phyloP scores from a whole-genome alignment of 2,113 vertebrate species.

The Protobothrops mucrosquamatus region DNA sequence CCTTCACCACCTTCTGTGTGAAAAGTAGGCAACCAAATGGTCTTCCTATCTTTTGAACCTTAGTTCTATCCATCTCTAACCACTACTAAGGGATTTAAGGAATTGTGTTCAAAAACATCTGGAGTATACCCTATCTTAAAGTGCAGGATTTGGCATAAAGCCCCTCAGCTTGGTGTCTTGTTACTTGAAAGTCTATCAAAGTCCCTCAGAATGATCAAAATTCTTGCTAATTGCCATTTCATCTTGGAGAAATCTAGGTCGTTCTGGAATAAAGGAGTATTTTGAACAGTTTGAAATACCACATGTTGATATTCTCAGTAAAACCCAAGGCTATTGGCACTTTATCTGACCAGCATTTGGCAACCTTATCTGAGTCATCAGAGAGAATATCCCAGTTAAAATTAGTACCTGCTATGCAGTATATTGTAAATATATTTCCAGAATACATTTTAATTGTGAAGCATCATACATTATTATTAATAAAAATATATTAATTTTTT shows the following conservation, averaged over 20 bases:
- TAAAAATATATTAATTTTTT: background rate
- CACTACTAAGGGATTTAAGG: background rate
- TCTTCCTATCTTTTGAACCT: background rate
- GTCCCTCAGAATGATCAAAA: background rate
- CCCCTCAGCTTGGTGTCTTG: background rate
- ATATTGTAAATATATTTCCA: background rate
- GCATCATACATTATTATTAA: background rate
- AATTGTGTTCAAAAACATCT: background rate
- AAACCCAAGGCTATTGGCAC: background rate
- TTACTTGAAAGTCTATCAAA: background rate
- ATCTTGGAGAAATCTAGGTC: background rate
- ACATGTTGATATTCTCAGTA: background rate
- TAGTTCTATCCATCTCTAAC: background rate
- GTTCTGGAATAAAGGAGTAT: background rate
- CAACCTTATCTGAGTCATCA: background rate
- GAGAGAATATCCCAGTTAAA: background rate
- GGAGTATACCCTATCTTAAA: background rate
- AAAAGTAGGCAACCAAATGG: background rate
- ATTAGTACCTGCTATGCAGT: background rate
- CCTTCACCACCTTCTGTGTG: background rate
- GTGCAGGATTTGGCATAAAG: background rate
- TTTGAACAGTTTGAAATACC: background rate
- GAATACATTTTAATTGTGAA: background rate
- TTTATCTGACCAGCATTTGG: background rate
- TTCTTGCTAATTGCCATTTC: background rate